Conservation (phyloP, 1,140 invertebrate species). For the Nebria ingens region DNA sequence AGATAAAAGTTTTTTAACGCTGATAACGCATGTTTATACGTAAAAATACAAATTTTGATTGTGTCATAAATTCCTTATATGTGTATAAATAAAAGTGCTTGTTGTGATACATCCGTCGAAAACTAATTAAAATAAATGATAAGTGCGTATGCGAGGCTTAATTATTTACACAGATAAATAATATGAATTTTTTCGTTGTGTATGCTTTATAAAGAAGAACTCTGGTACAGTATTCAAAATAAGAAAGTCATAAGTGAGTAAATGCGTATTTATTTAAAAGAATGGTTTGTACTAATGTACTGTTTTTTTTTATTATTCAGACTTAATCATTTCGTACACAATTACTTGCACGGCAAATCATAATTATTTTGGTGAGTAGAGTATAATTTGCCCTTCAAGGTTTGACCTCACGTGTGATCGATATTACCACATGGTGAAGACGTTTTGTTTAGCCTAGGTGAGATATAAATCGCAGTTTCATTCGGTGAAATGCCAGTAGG, state of each 20-base stretch:
- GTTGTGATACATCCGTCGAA: neutral
- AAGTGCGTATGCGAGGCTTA: neutral
- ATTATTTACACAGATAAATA: neutral
- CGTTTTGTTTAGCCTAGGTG: conserved; percentile 15
- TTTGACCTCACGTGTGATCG: conserved; percentile 23
- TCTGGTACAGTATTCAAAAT: too few species aligned
- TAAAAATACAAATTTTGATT: too few species aligned
- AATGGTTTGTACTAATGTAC: too few species aligned
- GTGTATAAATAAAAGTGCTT: neutral
- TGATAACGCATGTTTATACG: too few species aligned
- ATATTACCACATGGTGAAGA: conserved; percentile 18
- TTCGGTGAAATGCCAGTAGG: conserved; percentile 21
- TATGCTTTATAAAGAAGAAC: too few species aligned
- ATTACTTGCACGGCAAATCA: neutral
- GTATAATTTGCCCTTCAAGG: conserved; percentile 22
- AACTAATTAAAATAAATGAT: neutral
- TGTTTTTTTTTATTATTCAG: too few species aligned
- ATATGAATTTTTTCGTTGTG: neutral
- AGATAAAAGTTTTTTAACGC: too few species aligned
- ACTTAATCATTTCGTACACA: too few species aligned
- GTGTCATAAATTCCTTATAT: too few species aligned
- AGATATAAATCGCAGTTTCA: conserved; percentile 14
- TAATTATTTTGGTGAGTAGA: neutral
- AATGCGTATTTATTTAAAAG: too few species aligned
- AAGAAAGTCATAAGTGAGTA: too few species aligned